These are phyloP conservation scores for Silurus asotus DNA, from an alignment of 2,113 vertebrate species.

Conservation along the genomic window DNA sequence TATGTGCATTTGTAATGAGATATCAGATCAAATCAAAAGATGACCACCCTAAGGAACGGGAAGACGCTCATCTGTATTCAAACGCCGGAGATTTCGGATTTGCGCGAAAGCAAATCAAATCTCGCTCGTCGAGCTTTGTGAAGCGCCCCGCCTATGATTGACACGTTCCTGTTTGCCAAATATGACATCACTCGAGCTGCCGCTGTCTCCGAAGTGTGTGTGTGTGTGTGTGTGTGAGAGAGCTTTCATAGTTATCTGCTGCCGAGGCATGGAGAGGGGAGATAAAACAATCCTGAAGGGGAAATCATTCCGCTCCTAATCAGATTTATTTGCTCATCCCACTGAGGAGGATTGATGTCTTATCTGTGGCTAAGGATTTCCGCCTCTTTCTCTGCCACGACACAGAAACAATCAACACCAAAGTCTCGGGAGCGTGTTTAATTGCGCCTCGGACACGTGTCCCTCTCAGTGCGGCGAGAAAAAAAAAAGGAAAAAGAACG, in stretches of 20 bases:
- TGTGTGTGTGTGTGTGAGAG: constrained; percentile 52
- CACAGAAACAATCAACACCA: constrained; percentile 70
- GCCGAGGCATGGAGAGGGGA: constrained; percentile 64
- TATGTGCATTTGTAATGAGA: constrained; percentile 59
- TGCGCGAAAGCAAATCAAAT: constrained; percentile 30
- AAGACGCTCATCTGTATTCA: constrained; percentile 49
- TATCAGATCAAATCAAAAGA: constrained; percentile 56
- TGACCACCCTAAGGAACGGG: constrained; percentile 27
- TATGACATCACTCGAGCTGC: constrained; percentile 36
- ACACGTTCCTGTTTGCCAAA: constrained; percentile 46
- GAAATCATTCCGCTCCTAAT: constrained; percentile 75
- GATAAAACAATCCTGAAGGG: constrained; percentile 78
- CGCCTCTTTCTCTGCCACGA: constrained; percentile 64
- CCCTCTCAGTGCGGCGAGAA: constrained; percentile 7
- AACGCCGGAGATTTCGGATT: constrained; percentile 2
- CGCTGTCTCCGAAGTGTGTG: neutral
- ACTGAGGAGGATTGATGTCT: constrained; percentile 76
- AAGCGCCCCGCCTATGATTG: constrained; percentile 34
- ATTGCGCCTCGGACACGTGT: constrained; percentile 57
- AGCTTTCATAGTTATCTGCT: constrained; percentile 63
- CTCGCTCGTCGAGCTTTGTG: constrained; percentile 17
- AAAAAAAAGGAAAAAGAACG: neutral
- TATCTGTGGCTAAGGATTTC: constrained; percentile 72
- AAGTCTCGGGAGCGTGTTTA: constrained; percentile 68
- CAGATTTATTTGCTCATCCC: constrained; percentile 76